These are phyloP conservation scores for Ichneumoninae sp. DNA, from an alignment of 2,888 invertebrate species.

Conservation along the genomic window DNA sequence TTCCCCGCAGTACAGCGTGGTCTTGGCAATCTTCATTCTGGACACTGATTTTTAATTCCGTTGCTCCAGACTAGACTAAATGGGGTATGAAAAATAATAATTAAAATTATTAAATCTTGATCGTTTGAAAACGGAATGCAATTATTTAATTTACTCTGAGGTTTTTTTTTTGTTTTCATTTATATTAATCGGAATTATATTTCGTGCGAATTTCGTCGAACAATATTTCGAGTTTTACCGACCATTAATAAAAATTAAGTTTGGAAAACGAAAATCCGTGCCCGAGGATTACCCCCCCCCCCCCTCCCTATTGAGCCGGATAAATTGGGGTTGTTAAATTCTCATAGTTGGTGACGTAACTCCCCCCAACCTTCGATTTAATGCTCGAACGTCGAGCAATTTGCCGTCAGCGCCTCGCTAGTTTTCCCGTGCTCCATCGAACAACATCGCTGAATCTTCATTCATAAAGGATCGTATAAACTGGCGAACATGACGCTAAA, in stretches of 20 bases:
- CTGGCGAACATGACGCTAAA: constrained; percentile 24
- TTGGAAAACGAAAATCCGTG: neutral
- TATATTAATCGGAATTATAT: neutral
- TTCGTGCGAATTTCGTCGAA: neutral
- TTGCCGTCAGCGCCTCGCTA: neutral
- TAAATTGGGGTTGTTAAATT: neutral
- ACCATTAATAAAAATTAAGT: neutral
- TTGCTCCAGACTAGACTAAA: neutral
- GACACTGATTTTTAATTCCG: neutral
- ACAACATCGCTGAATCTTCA: constrained; percentile 36
- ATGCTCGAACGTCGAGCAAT: constrained; percentile 3
- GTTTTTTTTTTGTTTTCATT: neutral
- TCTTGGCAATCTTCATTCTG: neutral
- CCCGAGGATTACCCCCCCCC: neutral
- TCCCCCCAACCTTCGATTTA: neutral
- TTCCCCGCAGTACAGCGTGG: constrained; percentile 9
- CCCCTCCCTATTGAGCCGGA: neutral
- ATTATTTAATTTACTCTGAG: neutral
- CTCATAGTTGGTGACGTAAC: neutral
- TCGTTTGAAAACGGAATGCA: neutral
- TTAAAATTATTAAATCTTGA: neutral
- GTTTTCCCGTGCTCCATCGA: neutral
- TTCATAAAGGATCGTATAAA: constrained; percentile 32
- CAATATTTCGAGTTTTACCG: neutral
- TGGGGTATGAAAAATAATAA: neutral